Conservation (phyloP, 1,140 invertebrate genomes). For the Ceratina australensis region DNA sequence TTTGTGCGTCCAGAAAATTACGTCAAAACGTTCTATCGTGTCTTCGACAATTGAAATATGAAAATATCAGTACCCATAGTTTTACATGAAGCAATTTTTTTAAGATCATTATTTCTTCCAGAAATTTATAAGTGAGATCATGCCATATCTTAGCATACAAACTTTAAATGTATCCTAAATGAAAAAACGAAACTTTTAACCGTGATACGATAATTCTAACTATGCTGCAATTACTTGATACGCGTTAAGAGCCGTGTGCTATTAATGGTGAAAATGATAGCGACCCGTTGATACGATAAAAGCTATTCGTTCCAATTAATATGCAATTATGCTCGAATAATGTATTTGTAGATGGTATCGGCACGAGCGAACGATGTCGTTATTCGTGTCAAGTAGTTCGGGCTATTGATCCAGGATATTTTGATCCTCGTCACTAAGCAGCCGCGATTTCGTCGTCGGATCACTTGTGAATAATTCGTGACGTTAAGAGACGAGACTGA, state of each 20-base stretch:
- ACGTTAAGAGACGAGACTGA: conserved; percentile 43
- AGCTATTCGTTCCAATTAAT: not conserved
- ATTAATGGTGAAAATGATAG: too few relatives aligned
- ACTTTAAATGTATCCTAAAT: too few relatives aligned
- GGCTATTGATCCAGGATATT: conserved; percentile 57
- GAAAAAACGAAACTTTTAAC: too few relatives aligned
- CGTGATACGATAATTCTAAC: too few relatives aligned
- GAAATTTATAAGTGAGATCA: too few relatives aligned
- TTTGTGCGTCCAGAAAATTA: too few relatives aligned
- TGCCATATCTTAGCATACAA: too few relatives aligned
- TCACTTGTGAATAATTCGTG: conserved; percentile 54
- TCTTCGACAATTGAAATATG: not conserved
- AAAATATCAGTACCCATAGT: not conserved
- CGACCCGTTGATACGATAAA: not conserved
- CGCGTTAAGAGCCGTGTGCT: too few relatives aligned
- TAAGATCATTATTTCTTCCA: too few relatives aligned
- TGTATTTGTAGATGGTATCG: not conserved
- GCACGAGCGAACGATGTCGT: not conserved
- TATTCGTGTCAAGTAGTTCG: not conserved
- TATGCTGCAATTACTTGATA: too few relatives aligned
- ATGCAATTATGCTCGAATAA: not conserved
- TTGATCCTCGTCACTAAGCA: conserved; percentile 50
- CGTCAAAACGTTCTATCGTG: too few relatives aligned
- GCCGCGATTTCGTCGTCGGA: not conserved
- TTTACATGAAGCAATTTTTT: not conserved